A percentile compares a stretch with the other conserved stretches of the same genome.
Evolutionary conservation across 2,888 invertebrate genomes (phyloP).

Genomic region (Drosophila incognita): DNA sequence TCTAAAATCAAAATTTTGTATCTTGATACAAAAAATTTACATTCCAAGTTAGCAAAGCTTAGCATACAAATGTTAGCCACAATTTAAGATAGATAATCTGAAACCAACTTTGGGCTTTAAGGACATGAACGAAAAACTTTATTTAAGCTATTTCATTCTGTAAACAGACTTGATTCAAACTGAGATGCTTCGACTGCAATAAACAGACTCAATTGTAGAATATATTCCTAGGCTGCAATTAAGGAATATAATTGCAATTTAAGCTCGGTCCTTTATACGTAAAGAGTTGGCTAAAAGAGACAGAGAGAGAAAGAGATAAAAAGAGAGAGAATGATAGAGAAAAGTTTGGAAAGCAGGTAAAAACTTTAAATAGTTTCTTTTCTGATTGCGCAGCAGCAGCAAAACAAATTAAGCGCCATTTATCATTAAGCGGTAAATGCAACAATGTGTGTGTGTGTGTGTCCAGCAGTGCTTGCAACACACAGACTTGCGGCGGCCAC

Average conservation of each 20-base stretch:
- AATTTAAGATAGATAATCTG: not conserved
- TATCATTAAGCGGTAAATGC: constrained; percentile 53
- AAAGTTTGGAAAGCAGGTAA: not conserved
- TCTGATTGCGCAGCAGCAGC: constrained; percentile 12
- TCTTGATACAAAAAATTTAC: not conserved
- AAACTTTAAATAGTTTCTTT: constrained; percentile 13
- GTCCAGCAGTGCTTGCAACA: constrained; percentile 19
- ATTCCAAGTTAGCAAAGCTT: not conserved
- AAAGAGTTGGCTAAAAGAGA: not conserved
- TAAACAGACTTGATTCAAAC: not conserved
- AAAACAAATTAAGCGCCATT: constrained; percentile 67
- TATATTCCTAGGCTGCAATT: not conserved
- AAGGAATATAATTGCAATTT: not conserved
- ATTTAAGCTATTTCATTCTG: not conserved
- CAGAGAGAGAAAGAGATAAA: not conserved
- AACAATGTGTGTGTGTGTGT: constrained; percentile 6
- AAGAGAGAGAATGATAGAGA: not conserved
- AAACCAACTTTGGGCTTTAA: not conserved
- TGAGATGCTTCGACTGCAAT: not conserved
- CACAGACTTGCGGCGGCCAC: constrained; percentile 35
- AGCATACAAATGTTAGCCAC: not conserved
- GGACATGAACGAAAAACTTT: not conserved
- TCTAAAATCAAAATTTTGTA: not conserved
- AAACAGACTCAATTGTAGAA: not conserved
- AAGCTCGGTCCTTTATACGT: not conserved